phyloP scores from a whole-genome alignment of 2,797 vertebrate genomes.

The Echeneis naucrates region DNA sequence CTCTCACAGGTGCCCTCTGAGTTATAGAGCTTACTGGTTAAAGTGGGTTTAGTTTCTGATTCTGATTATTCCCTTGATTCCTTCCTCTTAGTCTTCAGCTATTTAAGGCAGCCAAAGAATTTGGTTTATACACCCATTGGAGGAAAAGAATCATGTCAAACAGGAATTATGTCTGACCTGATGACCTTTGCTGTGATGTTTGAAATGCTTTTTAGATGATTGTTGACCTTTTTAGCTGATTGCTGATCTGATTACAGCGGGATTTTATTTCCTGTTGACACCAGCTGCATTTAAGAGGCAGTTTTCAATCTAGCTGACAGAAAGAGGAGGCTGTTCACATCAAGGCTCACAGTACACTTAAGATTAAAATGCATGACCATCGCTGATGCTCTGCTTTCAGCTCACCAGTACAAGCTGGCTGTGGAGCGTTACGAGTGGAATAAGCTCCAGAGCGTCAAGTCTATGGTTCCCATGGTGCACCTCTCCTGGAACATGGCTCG shows the following conservation, averaged over 20 bases:
- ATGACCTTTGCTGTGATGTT: constrained; percentile 48
- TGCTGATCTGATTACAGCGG: constrained; percentile 27
- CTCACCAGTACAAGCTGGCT: constrained; percentile 96
- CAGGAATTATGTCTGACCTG: background rate
- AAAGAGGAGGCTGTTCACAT: background rate
- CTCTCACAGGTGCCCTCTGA: constrained; percentile 90
- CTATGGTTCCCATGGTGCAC: constrained; percentile 99
- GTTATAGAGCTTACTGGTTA: background rate
- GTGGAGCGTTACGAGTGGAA: constrained; percentile 99
- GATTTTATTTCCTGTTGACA: constrained; percentile 3
- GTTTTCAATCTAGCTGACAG: background rate
- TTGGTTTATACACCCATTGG: background rate
- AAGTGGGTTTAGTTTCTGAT: background rate
- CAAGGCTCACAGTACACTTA: background rate
- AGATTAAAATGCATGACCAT: background rate
- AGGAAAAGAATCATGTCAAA: background rate
- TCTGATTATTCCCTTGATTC: too few species aligned
- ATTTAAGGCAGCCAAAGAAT: background rate
- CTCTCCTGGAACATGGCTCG: constrained; percentile 99
- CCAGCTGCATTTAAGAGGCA: background rate
- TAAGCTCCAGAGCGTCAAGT: constrained; percentile 98
- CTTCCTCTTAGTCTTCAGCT: background rate
- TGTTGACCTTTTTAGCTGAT: constrained; percentile 58
- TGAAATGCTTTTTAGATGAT: constrained; percentile 35
- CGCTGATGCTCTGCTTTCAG: constrained; percentile 62